Base-by-base conservation (phyloP, 2,797 vertebrate species). In the Neostethus bicornis region DNA sequence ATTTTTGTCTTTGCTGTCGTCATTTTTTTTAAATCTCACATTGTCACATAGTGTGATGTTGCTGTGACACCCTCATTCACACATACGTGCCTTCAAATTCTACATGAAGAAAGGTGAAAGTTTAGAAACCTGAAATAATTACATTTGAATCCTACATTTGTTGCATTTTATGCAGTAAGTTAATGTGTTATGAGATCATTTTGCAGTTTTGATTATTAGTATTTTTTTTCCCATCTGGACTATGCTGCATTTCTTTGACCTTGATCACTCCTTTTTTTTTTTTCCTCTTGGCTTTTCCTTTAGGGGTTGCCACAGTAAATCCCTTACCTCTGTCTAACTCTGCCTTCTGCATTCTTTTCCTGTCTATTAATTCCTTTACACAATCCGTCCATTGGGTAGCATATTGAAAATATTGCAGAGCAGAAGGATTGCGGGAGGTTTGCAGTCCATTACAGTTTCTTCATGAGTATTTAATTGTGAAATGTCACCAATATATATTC, bases 1-100 rank as follows among this genome's bases (percentile, higher is more conserved):
- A 71, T 66, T 66, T 76, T 83, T 86, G 73, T 73, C 51, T 77
- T 75, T 54, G 45, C 72, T 80, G 80, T 82, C 80, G 70, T 81
- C 80, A 55, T 59, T 29, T 73, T 66, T 66, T 64, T 60, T n/a
- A n/a, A n/a, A 48, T 72, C 45, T 74, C 68, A 66, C 60, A 51
- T 69, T 60, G 58, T 79, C 58, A 77, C 35, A 29, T 32, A 53
- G 62, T 51, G 78, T 45, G 50, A 71, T 53, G 61, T 72, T 32
- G 50, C 46, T n/a, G 11, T 56, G 35, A 71, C 66, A 60, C 60
- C 37, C 35, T 37, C 28, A 16, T 38, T 29, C 38, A 39, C 55
- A 24, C 46, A 24, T 49, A 57, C 46, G 35, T 11, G 47, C 57
- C 24, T 23, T 61, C 17, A 43, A 20, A 49, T 58, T 26, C 45